Evolutionary conservation across 1,140 invertebrate species (phyloP).

Genomic region (Neoseiulus cucumeris): DNA sequence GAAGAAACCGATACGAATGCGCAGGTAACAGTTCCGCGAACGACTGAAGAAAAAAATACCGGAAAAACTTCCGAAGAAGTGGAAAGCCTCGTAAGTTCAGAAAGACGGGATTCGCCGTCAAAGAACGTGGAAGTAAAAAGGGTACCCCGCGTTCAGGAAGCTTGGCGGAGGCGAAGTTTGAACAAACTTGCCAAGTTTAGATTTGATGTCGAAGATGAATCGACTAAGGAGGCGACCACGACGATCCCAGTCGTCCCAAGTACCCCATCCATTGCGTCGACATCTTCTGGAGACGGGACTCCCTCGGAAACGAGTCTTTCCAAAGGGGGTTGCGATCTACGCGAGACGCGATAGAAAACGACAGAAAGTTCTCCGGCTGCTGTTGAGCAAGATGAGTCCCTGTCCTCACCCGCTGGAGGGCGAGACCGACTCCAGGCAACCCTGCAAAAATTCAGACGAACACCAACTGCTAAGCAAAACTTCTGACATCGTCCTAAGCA

Average conservation of each 20-base stretch:
- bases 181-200: not conserved
- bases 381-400: not conserved
- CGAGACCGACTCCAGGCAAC: not conserved
- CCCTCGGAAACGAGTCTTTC: too few relatives aligned
- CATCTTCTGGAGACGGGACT: too few relatives aligned
- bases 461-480: not conserved
- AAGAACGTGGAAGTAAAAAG: too few relatives aligned
- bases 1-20: too few relatives aligned
- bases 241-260: too few relatives aligned
- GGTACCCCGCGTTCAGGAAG: too few relatives aligned
- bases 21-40: too few relatives aligned
- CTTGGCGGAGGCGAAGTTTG: not conserved
- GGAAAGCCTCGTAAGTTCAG: too few relatives aligned
- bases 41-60: too few relatives aligned
- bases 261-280: too few relatives aligned
- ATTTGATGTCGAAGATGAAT: not conserved
- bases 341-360: not conserved
- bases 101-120: too few relatives aligned
- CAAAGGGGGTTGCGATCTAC: not conserved
- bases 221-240: not conserved
- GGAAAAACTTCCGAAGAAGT: too few relatives aligned
- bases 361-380: not conserved
- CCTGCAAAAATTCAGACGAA: not conserved
- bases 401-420: not conserved
- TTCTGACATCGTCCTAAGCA: not conserved